Evolutionary conservation across 2,888 invertebrate genomes (phyloP).

Genomic region (Sinelater perroti): DNA sequence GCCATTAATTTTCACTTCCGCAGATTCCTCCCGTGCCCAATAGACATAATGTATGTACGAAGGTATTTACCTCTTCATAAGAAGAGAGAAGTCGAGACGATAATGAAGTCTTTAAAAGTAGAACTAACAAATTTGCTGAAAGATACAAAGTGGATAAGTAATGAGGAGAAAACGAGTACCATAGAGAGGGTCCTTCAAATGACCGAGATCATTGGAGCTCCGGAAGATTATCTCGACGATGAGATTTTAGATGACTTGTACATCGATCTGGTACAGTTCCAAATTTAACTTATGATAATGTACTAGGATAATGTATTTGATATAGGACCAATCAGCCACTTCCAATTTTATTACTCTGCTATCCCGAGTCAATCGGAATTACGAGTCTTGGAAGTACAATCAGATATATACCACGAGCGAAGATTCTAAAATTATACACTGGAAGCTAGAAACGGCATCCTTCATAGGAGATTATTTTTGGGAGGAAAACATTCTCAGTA

Average conservation of each 20-base stretch:
- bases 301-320: neutral
- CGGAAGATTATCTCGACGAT: slow-evolving; percentile 23
- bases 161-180: slow-evolving; percentile 9
- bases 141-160: slow-evolving; percentile 8
- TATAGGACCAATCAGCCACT: neutral
- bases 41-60: slow-evolving; percentile 48
- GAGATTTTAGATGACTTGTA: slow-evolving; percentile 30
- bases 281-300: neutral
- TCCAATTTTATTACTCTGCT: slow-evolving; percentile 12
- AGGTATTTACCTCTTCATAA: slow-evolving; percentile 38
- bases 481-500: slow-evolving; percentile 26
- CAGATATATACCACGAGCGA: slow-evolving; percentile 18
- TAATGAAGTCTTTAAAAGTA: slow-evolving; percentile 21
- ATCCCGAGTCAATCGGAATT: slow-evolving; percentile 14
- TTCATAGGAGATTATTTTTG: slow-evolving; percentile 27
- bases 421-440: slow-evolving; percentile 16
- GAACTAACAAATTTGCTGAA: slow-evolving; percentile 16
- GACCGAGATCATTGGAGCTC: slow-evolving; percentile 23
- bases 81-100: slow-evolving; percentile 2
- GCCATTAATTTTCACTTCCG: neutral
- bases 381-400: slow-evolving; percentile 20
- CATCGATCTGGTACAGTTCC: slow-evolving; percentile 20
- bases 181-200: slow-evolving; percentile 10
- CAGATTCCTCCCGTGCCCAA: slow-evolving; percentile 40
- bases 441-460: slow-evolving; percentile 23